Percentiles rank a stretch among this genome's conserved stretches.
Evolutionary conservation across 2,888 invertebrate species (phyloP).

Genomic region (Andrena haemorrhoa): DNA sequence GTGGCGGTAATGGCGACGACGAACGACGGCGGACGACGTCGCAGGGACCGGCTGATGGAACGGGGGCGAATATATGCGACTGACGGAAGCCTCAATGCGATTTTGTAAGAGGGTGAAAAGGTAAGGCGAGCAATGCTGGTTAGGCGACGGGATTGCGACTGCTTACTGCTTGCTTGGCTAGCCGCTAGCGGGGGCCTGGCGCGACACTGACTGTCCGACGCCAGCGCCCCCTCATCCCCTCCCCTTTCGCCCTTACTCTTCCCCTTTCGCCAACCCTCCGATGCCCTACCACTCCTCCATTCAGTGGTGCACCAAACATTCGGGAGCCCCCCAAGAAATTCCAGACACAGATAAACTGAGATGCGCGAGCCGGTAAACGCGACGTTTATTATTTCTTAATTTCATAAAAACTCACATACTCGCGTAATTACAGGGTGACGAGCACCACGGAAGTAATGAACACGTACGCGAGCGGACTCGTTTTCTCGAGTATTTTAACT

Average conservation of each 20-base stretch:
- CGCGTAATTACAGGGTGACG: no score
- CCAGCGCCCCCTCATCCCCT: conserved; percentile 85
- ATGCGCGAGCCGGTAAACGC: no score
- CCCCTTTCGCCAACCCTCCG: conserved; percentile 41
- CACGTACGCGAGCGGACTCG: no score
- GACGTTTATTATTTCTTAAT: no score
- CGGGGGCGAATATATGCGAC: conserved; percentile 74
- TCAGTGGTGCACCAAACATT: not conserved
- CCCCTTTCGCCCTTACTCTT: conserved; percentile 71
- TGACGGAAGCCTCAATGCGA: conserved; percentile 80
- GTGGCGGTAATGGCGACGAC: conserved; percentile 65
- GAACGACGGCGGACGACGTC: conserved; percentile 64
- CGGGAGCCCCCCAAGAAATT: not conserved
- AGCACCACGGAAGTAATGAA: no score
- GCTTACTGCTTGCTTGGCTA: conserved; percentile 79
- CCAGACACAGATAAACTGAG: no score
- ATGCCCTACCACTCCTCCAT: conserved; percentile 80
- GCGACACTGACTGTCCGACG: conserved; percentile 88
- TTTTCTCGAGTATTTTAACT: no score
- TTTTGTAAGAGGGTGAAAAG: conserved; percentile 85
- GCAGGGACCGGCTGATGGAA: conserved; percentile 68
- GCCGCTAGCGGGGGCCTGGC: conserved; percentile 87
- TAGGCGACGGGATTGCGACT: conserved; percentile 84
- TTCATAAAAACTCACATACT: no score
- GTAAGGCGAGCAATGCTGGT: conserved; percentile 83